Evolutionary conservation across 1,140 invertebrate genomes (phyloP).

Genomic region (Hesperophylax magnus): DNA sequence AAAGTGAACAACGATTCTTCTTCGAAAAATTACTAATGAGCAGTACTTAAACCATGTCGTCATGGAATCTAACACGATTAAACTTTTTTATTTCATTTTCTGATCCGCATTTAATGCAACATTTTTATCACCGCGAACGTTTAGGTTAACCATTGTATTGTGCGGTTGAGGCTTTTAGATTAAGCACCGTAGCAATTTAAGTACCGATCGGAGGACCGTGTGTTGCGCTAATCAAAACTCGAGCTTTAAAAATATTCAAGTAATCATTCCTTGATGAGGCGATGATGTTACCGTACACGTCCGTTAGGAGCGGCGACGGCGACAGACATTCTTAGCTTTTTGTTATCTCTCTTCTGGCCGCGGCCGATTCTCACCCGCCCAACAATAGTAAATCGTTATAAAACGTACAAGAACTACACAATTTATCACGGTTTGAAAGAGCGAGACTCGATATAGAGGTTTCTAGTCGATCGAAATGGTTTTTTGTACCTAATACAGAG

Average conservation of each 20-base stretch:
- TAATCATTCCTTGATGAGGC: slow-evolving; percentile 30
- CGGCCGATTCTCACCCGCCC: slow-evolving; percentile 23
- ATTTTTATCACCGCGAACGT: too few relatives aligned
- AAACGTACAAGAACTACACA: slow-evolving; percentile 52
- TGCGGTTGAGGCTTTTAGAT: too few relatives aligned
- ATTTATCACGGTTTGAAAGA: slow-evolving; percentile 46
- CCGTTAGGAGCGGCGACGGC: slow-evolving; percentile 20
- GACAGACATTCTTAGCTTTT: slow-evolving; percentile 24
- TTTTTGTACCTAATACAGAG: slow-evolving; percentile 21
- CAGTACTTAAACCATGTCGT: too few relatives aligned
- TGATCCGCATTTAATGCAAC: too few relatives aligned
- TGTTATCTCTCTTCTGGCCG: slow-evolving; percentile 4
- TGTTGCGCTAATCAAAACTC: not conserved
- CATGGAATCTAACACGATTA: too few relatives aligned
- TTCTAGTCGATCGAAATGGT: slow-evolving; percentile 7
- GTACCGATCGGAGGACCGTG: not conserved
- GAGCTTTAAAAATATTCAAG: not conserved
- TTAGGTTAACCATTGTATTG: too few relatives aligned
- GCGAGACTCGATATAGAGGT: slow-evolving; percentile 2
- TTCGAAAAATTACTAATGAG: too few relatives aligned
- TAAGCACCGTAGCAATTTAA: too few relatives aligned
- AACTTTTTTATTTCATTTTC: too few relatives aligned
- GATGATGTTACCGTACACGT: slow-evolving; percentile 16
- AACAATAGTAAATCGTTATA: slow-evolving; percentile 53
- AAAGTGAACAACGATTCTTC: too few relatives aligned